Evolutionary conservation across 2,113 vertebrate genomes (phyloP).

Genomic region (Cygnus atratus): DNA sequence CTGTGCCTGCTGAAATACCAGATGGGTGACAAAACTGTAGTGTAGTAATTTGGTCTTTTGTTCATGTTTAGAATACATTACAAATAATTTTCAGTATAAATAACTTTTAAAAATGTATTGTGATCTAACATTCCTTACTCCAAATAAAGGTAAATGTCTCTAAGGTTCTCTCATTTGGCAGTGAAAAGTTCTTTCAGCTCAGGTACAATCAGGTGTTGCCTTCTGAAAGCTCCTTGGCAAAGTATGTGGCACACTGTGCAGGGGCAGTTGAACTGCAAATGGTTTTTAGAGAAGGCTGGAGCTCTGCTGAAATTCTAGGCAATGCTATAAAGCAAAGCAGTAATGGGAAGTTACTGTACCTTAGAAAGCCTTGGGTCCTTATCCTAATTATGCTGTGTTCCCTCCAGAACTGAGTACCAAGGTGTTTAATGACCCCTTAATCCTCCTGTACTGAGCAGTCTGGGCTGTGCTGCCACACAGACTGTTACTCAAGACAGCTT

Average conservation of each 20-base stretch:
- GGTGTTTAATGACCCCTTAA: conserved; percentile 13
- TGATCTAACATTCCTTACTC: not conserved
- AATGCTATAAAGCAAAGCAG: not conserved
- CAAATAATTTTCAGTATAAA: not conserved
- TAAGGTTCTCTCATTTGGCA: not conserved
- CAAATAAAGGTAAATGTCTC: not conserved
- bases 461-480: not conserved
- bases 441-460: not conserved
- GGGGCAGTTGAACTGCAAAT: not conserved
- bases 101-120: not conserved
- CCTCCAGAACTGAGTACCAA: not conserved
- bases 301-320: not conserved
- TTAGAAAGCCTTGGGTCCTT: not conserved
- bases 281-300: not conserved
- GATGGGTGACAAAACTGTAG: not conserved
- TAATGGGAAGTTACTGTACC: not conserved
- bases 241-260: not conserved
- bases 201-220: not conserved
- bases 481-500: not conserved
- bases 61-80: not conserved
- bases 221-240: not conserved
- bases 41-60: not conserved
- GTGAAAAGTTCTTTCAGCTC: not conserved
- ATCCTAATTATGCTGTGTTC: not conserved
- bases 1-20: not conserved